Evolutionary conservation across 2,888 invertebrate genomes (phyloP), one percentile per base, ranked within the genome.

Genomic region (Pristionchus arcanus): DNA sequence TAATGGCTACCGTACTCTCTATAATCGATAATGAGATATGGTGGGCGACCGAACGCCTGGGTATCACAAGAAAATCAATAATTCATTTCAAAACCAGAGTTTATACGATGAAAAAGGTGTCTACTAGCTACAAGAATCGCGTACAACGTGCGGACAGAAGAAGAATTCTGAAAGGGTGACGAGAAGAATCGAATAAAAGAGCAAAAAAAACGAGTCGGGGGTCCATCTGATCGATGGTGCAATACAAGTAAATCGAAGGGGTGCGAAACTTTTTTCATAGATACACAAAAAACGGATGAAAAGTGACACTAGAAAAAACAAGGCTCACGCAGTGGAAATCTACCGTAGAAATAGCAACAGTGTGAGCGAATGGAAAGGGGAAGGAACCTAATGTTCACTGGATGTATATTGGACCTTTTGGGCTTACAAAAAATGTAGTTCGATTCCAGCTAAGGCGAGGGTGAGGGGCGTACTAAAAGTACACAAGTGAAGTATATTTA

Each of bases 241-340:
- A 11, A 21, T 85, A 55, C 59, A 59, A 37, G 84, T 85, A 63
- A 7, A 63, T 63, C 1, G n/a, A 25, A 9, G 9, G 63, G 21
- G n/a, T n/a, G n/a, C n/a, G n/a, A n/a, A 49, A 42, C 42, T 11
- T 53, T 81, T n/a, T 42, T 49, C 81, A 81, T 81, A 81, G 49
- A 53, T 49, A 53, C 81, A 81, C 49, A n/a, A 53, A 81, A 25
- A 49, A n/a, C 2, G 25, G 42, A 7, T 11, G 37, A 74, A 21
- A 4, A 28, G 21, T 71, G 68, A 71, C 19, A 42, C 37, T 37
- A 25, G 37, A 37, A 4, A 34, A 37, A 81, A 42, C 77, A 42
- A 49, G 28, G 28, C 28, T 11, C 81, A 81, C 13, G 25, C 49
- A 53, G 4, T 49, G 49, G 13, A 53, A 49, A 49, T 28, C 81